Evolutionary conservation across 2,888 invertebrate genomes (phyloP).

Genomic region (Bimastos eiseni): DNA sequence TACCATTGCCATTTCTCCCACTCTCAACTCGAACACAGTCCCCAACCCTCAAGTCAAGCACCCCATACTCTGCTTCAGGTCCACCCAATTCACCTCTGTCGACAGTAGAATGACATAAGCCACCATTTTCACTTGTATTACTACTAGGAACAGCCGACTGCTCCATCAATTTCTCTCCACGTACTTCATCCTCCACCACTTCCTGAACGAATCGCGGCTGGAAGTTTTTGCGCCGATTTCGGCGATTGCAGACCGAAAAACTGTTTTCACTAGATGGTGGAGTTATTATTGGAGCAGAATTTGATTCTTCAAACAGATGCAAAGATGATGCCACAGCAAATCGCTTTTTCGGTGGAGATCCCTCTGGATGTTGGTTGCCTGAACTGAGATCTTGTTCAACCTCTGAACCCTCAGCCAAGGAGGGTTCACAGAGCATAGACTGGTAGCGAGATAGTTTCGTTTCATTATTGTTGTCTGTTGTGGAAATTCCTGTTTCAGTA

Average conservation of each 20-base stretch:
- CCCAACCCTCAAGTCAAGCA: not conserved
- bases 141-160: not conserved
- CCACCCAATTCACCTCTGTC: not conserved
- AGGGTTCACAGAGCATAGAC: not conserved
- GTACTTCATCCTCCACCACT: not conserved
- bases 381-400: not conserved
- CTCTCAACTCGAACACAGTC: constrained; percentile 13
- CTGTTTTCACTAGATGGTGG: not conserved
- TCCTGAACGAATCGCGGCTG: constrained; percentile 1
- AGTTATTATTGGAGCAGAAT: not conserved
- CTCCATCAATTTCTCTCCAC: not conserved
- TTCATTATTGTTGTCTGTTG: constrained; percentile 16
- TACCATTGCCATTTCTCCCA: not conserved
- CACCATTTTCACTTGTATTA: not conserved
- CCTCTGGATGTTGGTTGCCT: not conserved
- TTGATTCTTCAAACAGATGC: not conserved
- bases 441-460: not conserved
- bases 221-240: constrained; percentile 9
- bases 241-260: not conserved
- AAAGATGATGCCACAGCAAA: not conserved
- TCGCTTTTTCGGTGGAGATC: not conserved
- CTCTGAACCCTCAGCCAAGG: not conserved
- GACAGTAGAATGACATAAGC: not conserved
- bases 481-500: not conserved
- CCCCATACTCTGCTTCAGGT: not conserved